phyloP scores from a whole-genome alignment of 2,888 invertebrate species.

The Mythimna albipuncta region DNA sequence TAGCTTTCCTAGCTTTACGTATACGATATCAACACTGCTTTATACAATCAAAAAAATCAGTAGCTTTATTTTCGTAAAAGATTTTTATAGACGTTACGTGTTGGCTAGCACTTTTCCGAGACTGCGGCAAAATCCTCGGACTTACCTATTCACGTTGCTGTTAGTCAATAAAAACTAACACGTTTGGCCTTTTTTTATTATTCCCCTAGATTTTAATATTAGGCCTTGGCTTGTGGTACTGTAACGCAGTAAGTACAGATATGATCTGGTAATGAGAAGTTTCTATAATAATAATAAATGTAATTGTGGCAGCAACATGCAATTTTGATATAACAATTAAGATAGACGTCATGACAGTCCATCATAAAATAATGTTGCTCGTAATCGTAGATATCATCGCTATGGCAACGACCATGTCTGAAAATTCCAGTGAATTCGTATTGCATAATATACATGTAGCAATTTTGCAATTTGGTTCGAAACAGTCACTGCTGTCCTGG shows the following conservation, averaged over 20 bases:
- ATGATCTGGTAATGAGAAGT: constrained; percentile 51
- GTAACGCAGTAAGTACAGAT: constrained; percentile 30
- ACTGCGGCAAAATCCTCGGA: constrained; percentile 24
- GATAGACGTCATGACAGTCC: constrained; percentile 32
- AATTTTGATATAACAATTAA: constrained; percentile 50
- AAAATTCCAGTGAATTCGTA: constrained; percentile 9
- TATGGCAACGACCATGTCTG: constrained; percentile 7
- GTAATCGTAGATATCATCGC: constrained; percentile 35
- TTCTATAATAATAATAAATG: constrained; percentile 43
- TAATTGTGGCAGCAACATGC: constrained; percentile 53
- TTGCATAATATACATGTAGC: background rate
- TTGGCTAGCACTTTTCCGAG: constrained; percentile 17
- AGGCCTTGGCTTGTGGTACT: constrained; percentile 28
- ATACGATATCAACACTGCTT: constrained; percentile 45
- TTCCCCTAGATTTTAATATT: constrained; percentile 18
- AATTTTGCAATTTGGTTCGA: too few relatives aligned
- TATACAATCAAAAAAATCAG: constrained; percentile 33
- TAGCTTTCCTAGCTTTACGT: constrained; percentile 52
- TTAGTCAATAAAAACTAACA: constrained; percentile 23
- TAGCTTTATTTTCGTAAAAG: constrained; percentile 21
- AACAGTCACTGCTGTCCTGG: too few relatives aligned
- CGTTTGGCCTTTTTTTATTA: constrained; percentile 23
- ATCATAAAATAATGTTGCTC: constrained; percentile 26
- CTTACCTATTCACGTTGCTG: constrained; percentile 1
- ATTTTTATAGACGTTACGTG: constrained; percentile 47